Evolutionary conservation across 2,797 vertebrate genomes (phyloP).

Genomic region (Botia almorhae): DNA sequence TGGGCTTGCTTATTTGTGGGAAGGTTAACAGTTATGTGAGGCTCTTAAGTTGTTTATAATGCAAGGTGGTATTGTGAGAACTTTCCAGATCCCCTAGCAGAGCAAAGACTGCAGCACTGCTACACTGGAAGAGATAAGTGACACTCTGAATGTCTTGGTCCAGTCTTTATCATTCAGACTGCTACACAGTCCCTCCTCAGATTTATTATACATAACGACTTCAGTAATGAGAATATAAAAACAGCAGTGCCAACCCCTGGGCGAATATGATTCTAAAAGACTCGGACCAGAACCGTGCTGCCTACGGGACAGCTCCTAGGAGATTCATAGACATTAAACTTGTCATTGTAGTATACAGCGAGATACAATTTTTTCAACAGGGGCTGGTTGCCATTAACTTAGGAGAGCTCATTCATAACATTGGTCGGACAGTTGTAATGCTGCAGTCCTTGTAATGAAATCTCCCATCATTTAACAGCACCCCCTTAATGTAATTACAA

Average conservation of each 20-base stretch:
- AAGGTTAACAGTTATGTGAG: neutral
- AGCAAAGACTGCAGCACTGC: too few species aligned
- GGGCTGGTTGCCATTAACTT: neutral
- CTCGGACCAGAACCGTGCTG: neutral
- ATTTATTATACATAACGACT: slow-evolving; percentile 27
- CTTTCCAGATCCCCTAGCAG: neutral
- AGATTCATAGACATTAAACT: neutral
- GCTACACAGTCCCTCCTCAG: slow-evolving; percentile 14
- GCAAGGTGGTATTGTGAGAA: neutral
- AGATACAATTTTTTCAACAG: neutral
- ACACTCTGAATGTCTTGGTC: neutral
- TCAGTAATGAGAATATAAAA: slow-evolving; percentile 33
- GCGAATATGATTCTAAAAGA: neutral
- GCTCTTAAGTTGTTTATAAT: neutral
- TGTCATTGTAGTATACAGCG: neutral
- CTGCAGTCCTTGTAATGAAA: slow-evolving; percentile 8
- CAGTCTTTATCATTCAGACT: neutral
- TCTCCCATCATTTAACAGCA: neutral
- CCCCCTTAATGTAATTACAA: slow-evolving; percentile 32
- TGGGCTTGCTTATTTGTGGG: too few species aligned
- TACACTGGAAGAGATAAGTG: neutral
- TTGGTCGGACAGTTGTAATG: slow-evolving; percentile 1
- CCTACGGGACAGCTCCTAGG: neutral
- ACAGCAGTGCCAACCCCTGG: neutral
- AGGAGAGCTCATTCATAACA: neutral